These are phyloP conservation scores for Drosophila algonquin DNA, from an alignment of 2,888 invertebrate genomes.

Conservation along the genomic window DNA sequence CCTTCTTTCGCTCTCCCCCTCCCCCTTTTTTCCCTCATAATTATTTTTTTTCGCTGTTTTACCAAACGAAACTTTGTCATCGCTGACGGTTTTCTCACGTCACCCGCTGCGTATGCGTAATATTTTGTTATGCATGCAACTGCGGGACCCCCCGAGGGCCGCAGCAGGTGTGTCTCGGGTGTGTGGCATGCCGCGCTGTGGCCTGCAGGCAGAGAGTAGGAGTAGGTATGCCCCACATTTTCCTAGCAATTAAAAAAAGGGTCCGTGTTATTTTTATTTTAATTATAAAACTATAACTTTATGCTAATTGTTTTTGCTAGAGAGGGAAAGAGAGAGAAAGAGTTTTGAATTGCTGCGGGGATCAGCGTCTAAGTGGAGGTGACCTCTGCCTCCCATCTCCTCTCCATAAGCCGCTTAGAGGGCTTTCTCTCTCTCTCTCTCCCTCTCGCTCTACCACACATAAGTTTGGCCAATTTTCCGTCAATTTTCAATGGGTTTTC, in stretches of 20 bases:
- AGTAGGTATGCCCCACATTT: conserved; percentile 50
- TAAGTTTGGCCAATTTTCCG: conserved; percentile 23
- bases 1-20: neutral
- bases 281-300: conserved; percentile 60
- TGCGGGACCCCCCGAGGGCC: neutral
- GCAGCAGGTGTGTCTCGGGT: conserved; percentile 23
- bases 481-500: conserved; percentile 20
- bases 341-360: neutral
- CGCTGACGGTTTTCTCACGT: conserved; percentile 31
- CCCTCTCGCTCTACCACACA: neutral
- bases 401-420: conserved; percentile 32
- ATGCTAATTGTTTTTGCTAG: conserved; percentile 48
- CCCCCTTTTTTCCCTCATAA: conserved; percentile 37
- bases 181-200: conserved; percentile 4
- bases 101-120: conserved; percentile 60
- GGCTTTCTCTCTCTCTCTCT: neutral
- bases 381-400: neutral
- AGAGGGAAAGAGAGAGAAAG: too few species aligned
- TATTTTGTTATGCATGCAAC: conserved; percentile 63
- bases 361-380: neutral
- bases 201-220: neutral
- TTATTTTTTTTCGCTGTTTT: conserved; percentile 48
- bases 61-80: conserved; percentile 41
- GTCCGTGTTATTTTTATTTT: conserved; percentile 56
- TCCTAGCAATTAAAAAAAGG: conserved; percentile 53